These are phyloP conservation scores for Climacteris rufus DNA, from an alignment of 2,113 vertebrate genomes.

Conservation along the genomic window DNA sequence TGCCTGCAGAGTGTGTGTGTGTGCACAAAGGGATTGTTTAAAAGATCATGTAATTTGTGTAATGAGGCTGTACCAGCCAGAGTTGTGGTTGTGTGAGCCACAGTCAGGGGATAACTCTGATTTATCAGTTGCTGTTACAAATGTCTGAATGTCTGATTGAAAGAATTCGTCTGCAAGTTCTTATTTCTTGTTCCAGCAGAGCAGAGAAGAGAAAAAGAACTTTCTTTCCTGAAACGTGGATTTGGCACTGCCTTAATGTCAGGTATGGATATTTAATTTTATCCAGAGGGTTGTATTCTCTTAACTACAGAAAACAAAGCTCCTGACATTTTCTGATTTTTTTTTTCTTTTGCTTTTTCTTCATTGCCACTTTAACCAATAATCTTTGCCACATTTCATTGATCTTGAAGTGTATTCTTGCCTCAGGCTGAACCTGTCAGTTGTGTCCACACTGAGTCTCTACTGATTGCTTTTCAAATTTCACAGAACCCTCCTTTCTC, in stretches of 20 bases:
- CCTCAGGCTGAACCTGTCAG: background rate
- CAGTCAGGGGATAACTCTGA: background rate
- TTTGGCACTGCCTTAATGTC: constrained; percentile 89
- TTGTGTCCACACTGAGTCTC: background rate
- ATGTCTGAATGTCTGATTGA: background rate
- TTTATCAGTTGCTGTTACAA: background rate
- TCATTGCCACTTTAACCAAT: background rate
- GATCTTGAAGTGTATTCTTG: background rate
- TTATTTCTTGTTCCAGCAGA: constrained; percentile 68
- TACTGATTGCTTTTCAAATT: background rate
- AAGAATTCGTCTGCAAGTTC: background rate
- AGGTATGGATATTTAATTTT: constrained; percentile 70
- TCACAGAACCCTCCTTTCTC: background rate
- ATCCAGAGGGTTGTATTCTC: background rate
- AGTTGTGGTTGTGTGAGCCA: background rate
- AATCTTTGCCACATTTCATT: background rate
- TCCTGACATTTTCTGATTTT: background rate
- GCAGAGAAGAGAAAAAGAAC: constrained; percentile 87
- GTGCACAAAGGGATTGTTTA: background rate
- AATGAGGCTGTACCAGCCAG: background rate
- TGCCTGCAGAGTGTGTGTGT: background rate
- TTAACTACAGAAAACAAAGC: background rate
- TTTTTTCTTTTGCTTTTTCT: background rate
- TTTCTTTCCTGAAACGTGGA: constrained; percentile 91
- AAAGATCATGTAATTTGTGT: background rate